Percentiles rank a stretch among this genome's conserved stretches.
Conservation (phyloP, 2,888 invertebrate genomes). For the Drosophila lacicola region DNA sequence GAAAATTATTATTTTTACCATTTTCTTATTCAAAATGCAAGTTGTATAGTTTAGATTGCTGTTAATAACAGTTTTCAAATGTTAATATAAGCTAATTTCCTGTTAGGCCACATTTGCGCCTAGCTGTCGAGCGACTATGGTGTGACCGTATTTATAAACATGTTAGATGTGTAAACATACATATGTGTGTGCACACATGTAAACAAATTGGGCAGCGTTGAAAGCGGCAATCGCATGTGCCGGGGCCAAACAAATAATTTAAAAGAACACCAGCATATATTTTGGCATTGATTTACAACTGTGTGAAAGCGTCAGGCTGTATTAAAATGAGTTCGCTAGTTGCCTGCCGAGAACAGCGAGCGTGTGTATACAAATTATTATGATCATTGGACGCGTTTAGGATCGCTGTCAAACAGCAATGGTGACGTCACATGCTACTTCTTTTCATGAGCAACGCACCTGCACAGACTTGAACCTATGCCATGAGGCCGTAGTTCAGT, state of each 20-base stretch:
- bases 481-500: conserved; percentile 18
- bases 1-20: neutral
- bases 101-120: conserved; percentile 15
- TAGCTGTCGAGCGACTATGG: neutral
- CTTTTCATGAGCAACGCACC: conserved; percentile 5
- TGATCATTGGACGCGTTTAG: conserved; percentile 6
- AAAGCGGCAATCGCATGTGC: conserved; percentile 1
- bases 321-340: conserved; percentile 34
- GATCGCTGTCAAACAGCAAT: conserved; percentile 12
- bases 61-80: neutral
- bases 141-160: conserved; percentile 33
- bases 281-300: conserved; percentile 15
- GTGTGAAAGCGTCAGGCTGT: neutral
- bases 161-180: conserved; percentile 2
- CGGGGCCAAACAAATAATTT: conserved; percentile 41
- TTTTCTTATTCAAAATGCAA: neutral
- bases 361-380: conserved; percentile 13
- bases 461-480: conserved; percentile 12
- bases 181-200: conserved; percentile 15
- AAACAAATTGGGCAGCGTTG: conserved; percentile 38
- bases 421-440: conserved; percentile 33
- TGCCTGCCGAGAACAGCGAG: neutral
- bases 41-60: neutral
- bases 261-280: conserved; percentile 13
- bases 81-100: neutral